Conservation (phyloP, 2,888 invertebrate genomes). For the Ptychoptera contaminata region DNA sequence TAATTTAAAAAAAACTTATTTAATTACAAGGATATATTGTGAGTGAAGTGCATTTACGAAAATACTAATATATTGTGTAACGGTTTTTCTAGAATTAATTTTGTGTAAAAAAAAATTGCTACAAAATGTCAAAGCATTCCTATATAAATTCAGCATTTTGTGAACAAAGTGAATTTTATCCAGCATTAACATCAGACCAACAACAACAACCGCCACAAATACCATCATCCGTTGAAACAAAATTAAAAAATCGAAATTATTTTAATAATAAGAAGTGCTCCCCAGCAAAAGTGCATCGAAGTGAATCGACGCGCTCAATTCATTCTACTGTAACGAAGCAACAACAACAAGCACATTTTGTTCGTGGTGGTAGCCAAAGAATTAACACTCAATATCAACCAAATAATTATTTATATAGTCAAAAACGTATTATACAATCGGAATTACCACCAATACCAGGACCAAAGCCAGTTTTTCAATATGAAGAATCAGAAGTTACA, state of each 20-base stretch:
- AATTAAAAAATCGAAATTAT: background rate
- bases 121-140: slow-evolving; percentile 26
- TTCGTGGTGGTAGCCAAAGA: slow-evolving; percentile 5
- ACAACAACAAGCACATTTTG: background rate
- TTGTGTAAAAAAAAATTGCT: too few species aligned
- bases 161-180: slow-evolving; percentile 53
- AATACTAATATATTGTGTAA: too few species aligned
- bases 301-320: slow-evolving; percentile 30
- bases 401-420: background rate
- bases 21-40: too few species aligned
- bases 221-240: slow-evolving; percentile 18
- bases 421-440: background rate
- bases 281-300: slow-evolving; percentile 33
- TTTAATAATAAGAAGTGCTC: slow-evolving; percentile 17
- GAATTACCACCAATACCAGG: slow-evolving; percentile 15
- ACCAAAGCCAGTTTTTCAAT: slow-evolving; percentile 12
- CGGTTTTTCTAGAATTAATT: too few species aligned
- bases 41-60: too few species aligned
- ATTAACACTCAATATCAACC: slow-evolving; percentile 8
- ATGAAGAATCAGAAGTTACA: slow-evolving; percentile 1
- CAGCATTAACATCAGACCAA: slow-evolving; percentile 22
- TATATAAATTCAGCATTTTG: slow-evolving; percentile 71
- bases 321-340: slow-evolving; percentile 8
- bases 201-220: slow-evolving; percentile 15
- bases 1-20: too few species aligned